These are phyloP conservation scores for Solea senegalensis DNA, from an alignment of 2,113 vertebrate species.

Conservation along the genomic window DNA sequence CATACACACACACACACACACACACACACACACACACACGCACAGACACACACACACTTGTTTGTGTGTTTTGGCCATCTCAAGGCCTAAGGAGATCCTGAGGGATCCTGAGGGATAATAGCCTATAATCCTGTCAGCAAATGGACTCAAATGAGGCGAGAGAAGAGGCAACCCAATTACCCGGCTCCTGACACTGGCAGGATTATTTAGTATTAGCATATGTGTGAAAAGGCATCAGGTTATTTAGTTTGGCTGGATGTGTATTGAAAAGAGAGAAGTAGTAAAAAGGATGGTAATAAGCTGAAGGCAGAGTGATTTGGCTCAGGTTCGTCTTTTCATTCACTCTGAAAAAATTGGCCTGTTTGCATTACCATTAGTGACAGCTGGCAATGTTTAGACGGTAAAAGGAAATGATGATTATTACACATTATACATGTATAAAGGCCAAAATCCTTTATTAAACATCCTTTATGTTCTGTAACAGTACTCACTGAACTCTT, in stretches of 20 bases:
- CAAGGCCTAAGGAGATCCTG: conserved; percentile 72
- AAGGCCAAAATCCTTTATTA: not conserved
- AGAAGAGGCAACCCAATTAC: conserved; percentile 78
- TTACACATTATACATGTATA: conserved; percentile 22
- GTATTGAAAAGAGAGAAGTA: conserved; percentile 61
- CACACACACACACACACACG: conserved; percentile 25
- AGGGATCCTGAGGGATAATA: conserved; percentile 74
- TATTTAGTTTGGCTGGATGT: conserved; percentile 68
- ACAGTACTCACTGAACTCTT: not conserved
- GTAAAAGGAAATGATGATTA: conserved; percentile 44
- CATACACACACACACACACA: conserved; percentile 33
- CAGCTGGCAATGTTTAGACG: conserved; percentile 55
- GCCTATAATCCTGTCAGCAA: conserved; percentile 80
- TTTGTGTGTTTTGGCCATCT: conserved; percentile 74
- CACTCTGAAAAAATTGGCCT: conserved; percentile 33
- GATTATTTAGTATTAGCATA: conserved; percentile 83
- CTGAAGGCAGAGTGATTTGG: conserved; percentile 63
- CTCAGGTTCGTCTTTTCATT: conserved; percentile 49
- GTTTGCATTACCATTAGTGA: conserved; percentile 62
- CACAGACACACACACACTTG: conserved; percentile 45
- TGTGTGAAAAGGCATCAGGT: conserved; percentile 78
- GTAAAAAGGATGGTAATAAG: conserved; percentile 68
- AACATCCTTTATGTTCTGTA: not conserved
- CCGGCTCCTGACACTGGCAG: conserved; percentile 72
- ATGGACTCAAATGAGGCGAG: conserved; percentile 78